Evolutionary conservation across 2,888 invertebrate species (phyloP), one percentile per base, ranked within the genome.

Genomic region (Nymphalis urticae): DNA sequence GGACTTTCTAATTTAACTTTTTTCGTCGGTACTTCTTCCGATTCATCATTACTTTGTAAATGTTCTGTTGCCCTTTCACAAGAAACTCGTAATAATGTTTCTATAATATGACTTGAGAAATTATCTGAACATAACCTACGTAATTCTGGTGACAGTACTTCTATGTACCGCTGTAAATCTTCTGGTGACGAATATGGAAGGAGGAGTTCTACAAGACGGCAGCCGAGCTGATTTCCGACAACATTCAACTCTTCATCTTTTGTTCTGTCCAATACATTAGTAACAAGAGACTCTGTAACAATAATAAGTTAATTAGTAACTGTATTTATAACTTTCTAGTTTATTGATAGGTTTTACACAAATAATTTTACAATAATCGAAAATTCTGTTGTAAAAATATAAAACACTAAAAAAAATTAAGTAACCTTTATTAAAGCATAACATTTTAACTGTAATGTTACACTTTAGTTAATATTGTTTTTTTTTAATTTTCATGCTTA

Each of bases 141-240:
- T 42, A 97, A 85, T 60, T 95, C 95, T 0, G 94, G 93, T 17
- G 93, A 91, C 63, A 97, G 94, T 1, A 94, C 93, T 5, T 92
- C 89, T 19, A 95, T 94, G 77, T 94, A 96, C 6, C 94, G 90
- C 72, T 95, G 93, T 19, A 97, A 82, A 66, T 94, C 93, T 62
- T 94, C 93, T 0, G 95, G 90, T 70, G 94, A 94, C 1, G 95
- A 94, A 71, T 94, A 95, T 0, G 96, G 95, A 0, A 97, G 84
- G 0, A 97, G 87, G n/a, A 94, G 92, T 80, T 97, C 97, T 1
- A 97, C 88, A 0, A 96, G 95, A 74, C 96, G 92, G 62, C 96
- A 97, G 0, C 96, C 96, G 0, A 97, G 93, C 85, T 97, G 97
- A 87, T 97, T 97, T 8, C 95, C 95, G 0, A 96, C 94, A 53